Conservation (phyloP, 2,113 vertebrate species). For the Oceanites oceanicus region DNA sequence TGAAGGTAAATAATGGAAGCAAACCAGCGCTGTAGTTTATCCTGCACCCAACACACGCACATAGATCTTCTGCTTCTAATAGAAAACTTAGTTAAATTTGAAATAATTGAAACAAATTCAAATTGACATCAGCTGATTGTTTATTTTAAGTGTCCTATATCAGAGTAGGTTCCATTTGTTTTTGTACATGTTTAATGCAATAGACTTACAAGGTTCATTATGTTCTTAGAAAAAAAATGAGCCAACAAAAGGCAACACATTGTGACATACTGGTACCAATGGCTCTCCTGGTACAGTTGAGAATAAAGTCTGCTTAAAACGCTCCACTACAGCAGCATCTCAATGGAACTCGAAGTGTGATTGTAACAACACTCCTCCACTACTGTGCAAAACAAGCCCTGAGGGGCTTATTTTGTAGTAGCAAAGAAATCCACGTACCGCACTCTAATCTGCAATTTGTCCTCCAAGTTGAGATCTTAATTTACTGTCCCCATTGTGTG, state of each 20-base stretch:
- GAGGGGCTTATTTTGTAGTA: not conserved
- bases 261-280: not conserved
- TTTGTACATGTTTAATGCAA: conserved; percentile 33
- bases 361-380: not conserved
- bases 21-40: not conserved
- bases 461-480: not conserved
- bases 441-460: not conserved
- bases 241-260: conserved; percentile 4
- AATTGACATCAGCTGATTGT: conserved; percentile 24
- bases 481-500: not conserved
- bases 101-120: not conserved
- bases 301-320: not conserved
- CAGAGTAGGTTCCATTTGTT: not conserved
- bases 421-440: not conserved
- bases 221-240: not conserved
- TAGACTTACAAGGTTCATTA: conserved; percentile 14
- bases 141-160: conserved; percentile 40
- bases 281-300: not conserved
- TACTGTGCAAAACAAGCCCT: not conserved
- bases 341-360: not conserved
- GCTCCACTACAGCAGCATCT: not conserved
- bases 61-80: not conserved
- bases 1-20: not conserved
- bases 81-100: not conserved
- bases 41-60: not conserved